Evolutionary conservation across 2,797 vertebrate genomes (phyloP).

Genomic region (Amazona ochrocephala): DNA sequence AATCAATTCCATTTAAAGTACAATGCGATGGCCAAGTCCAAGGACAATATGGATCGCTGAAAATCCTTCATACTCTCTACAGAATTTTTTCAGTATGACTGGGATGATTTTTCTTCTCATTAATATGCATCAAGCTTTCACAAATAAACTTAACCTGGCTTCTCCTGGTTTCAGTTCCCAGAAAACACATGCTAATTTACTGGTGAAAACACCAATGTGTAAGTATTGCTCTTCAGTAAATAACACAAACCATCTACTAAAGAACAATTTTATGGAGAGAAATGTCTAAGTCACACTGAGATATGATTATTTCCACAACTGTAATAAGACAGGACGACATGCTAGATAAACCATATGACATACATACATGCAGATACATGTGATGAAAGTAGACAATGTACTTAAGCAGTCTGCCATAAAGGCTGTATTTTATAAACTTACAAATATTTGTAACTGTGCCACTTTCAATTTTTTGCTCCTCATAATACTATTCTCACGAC

Average conservation of each 20-base stretch:
- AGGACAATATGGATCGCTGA: conserved; percentile 77
- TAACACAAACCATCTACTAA: neutral
- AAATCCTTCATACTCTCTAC: conserved; percentile 68
- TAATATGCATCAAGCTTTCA: conserved; percentile 51
- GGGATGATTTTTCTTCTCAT: conserved; percentile 64
- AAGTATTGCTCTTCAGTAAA: neutral
- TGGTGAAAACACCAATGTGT: neutral
- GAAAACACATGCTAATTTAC: neutral
- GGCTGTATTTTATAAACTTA: neutral
- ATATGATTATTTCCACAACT: neutral
- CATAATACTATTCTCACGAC: neutral
- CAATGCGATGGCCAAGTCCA: conserved; percentile 80
- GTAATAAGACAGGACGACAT: neutral
- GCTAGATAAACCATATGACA: neutral
- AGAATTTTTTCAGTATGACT: conserved; percentile 56
- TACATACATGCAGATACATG: neutral
- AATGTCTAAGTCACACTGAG: neutral
- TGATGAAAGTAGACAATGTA: neutral
- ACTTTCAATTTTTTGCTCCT: neutral
- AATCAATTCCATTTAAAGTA: conserved; percentile 85
- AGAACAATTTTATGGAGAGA: neutral
- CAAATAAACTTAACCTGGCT: neutral
- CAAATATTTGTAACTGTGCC: neutral
- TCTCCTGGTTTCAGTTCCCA: neutral
- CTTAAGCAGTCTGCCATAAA: neutral